Base-by-base conservation (phyloP, 2,113 vertebrate genomes). In the Hassar affinis region DNA sequence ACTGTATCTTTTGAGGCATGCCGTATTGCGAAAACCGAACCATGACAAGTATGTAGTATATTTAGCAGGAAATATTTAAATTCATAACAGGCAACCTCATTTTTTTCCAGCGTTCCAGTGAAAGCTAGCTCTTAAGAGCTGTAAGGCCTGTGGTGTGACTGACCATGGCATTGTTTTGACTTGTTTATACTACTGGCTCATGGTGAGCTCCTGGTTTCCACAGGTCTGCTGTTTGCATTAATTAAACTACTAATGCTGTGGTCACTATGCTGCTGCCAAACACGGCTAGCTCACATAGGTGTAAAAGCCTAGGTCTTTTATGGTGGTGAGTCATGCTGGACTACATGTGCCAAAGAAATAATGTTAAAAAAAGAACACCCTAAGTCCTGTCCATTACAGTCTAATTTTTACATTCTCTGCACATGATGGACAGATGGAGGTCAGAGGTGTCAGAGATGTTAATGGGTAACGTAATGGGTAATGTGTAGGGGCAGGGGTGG, bases 201-300 rank as follows among this genome's bases (percentile, higher is more conserved):
- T 57, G 27, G 78, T 69, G 17, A 38, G 33, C 49, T 38, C 49
- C 27, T 30, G 47, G 78, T 86, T n/a, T 86, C 85, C 81, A 85
- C 62, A 85, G 85, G 78, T 56, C 74, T 82, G 27, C 84, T 84
- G 78, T 79, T 85, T 85, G 82, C 66, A 59, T 45, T 78, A 20
- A 85, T 78, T 77, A 72, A 86, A 83, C n/a, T 47, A 51, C 74
- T 71, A 79, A 74, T 59, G 22, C 61, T 62, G 79, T 11, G 59
- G 66, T 78, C 83, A 69, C 75, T 38, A 8, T 35, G 30, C 59
- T 47, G n/a, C 25, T 38, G 51, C 33, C 72, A 81, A 56, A 45
- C 62, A 57, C 38, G 38, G 38, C 64, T 80, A 57, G 20, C 42
- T 68, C 18, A 1, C 27, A 33, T 33, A 8, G 30, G 45, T 38